These are phyloP conservation scores for Patella vulgata DNA, from an alignment of 1,140 invertebrate genomes.

Conservation along the genomic window DNA sequence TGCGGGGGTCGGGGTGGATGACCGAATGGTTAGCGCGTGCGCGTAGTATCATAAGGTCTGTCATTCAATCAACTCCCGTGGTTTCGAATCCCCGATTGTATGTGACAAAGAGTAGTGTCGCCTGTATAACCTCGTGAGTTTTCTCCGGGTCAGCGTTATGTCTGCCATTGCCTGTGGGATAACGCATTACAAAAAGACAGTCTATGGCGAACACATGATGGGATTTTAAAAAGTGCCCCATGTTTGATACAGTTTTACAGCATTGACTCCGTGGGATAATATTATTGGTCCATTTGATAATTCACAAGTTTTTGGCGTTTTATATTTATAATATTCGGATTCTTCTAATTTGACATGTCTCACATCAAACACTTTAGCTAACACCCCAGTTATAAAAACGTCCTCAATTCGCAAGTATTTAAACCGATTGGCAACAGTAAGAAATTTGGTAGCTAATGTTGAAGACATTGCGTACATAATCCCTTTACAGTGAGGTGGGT, in stretches of 20 bases:
- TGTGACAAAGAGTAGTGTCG: too few relatives aligned
- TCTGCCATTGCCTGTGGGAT: too few relatives aligned
- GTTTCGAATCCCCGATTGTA: too few relatives aligned
- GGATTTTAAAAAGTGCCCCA: not conserved
- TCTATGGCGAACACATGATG: not conserved
- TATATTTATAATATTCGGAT: not conserved
- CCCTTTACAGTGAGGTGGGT: conserved; percentile 55
- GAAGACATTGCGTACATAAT: conserved; percentile 59
- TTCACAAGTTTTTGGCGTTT: not conserved
- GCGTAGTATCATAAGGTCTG: too few relatives aligned
- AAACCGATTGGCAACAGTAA: conserved; percentile 32
- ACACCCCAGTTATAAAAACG: conserved; percentile 57
- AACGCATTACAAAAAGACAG: too few relatives aligned
- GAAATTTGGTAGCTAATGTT: conserved; percentile 42
- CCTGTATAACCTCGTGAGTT: too few relatives aligned
- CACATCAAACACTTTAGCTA: conserved; percentile 17
- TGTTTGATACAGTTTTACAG: not conserved
- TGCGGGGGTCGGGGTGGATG: too few relatives aligned
- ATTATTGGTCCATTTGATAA: not conserved
- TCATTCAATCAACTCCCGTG: too few relatives aligned
- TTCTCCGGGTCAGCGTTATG: too few relatives aligned
- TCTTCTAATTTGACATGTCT: not conserved
- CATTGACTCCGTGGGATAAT: not conserved
- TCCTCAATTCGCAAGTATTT: conserved; percentile 58
- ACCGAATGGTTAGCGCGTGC: too few relatives aligned